Evolutionary conservation across 2,888 invertebrate species (phyloP).

Genomic region (Zele albiditarsus): DNA sequence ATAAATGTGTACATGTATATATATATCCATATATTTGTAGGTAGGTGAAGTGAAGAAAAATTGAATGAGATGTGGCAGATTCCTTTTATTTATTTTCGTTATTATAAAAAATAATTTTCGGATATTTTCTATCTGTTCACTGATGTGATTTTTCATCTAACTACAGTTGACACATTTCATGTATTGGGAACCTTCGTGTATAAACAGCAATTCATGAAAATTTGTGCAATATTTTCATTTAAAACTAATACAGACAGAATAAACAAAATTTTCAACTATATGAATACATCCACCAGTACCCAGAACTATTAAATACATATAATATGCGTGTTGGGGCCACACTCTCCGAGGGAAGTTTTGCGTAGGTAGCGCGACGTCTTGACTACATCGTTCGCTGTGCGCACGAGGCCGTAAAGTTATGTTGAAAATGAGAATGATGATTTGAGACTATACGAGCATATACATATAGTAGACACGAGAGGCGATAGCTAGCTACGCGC

Average conservation of each 20-base stretch:
- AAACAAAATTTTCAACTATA: background rate
- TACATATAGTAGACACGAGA: background rate
- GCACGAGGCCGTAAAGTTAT: slow-evolving; percentile 63
- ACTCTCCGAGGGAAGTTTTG: slow-evolving; percentile 20
- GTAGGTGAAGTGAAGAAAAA: background rate
- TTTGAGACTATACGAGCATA: slow-evolving; percentile 60
- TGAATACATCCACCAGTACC: background rate
- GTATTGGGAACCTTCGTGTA: too few relatives aligned
- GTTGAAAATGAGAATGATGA: slow-evolving; percentile 65
- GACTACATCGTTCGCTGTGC: background rate
- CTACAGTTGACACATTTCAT: too few relatives aligned
- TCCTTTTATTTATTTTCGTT: background rate
- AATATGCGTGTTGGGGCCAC: background rate
- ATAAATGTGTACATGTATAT: slow-evolving; percentile 1
- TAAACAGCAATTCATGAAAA: too few relatives aligned
- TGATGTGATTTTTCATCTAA: too few relatives aligned
- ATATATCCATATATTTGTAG: background rate
- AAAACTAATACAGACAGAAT: slow-evolving; percentile 24
- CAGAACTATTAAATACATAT: background rate
- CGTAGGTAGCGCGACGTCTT: slow-evolving; percentile 32
- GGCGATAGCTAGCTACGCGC: slow-evolving; percentile 29
- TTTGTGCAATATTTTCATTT: background rate
- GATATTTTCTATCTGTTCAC: too few relatives aligned
- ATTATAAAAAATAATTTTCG: too few relatives aligned
- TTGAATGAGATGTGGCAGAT: background rate